Base-by-base conservation (phyloP, 2,797 vertebrate species). In the Telmatherina bonti region DNA sequence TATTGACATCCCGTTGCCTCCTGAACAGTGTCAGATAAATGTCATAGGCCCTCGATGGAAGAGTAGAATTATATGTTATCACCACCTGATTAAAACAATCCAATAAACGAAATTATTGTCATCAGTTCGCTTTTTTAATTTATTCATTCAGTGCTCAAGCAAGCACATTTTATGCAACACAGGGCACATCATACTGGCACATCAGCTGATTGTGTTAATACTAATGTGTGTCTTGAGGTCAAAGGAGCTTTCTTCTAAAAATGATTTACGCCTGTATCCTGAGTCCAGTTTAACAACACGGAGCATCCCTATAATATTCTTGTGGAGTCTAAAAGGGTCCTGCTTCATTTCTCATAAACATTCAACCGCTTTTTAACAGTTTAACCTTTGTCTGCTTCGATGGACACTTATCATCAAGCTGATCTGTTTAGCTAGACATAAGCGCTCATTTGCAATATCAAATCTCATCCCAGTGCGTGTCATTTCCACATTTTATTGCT, bases 141-240 rank as follows among this genome's bases (percentile, higher is more conserved):
- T 30, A 59, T 51, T 65, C 13, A 35, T 59, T 63, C 27, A 15
- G n/a, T 29, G 35, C 60, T 74, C 51, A 62, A 51, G 59, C 45
- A 47, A 64, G 30, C 24, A 12, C 45, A 43, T 72, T 62, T 57
- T 60, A 43, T 67, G 45, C 41, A 30, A 56, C 49, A 66, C 13
- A 70, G 35, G 62, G 62, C n/a, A 7, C 52, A 64, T 78, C 77
- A n/a, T 67, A 76, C 43, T 41, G 29, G 35, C 62, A 63, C 69
- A 59, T 75, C 70, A 12, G 59, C 59, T 78, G 81, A 87, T 79
- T 79, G 77, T 83, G 77, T 85, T 85, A 72, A 76, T 9, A 24
- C 10, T 84, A 82, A 86, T 85, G 72, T 86, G 81, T 87, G 85
- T 79, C 84, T 84, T 70, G 72, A 81, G 85, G 79, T 89, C 79